phyloP scores from a whole-genome alignment of 2,113 vertebrate genomes.

The Pelodiscus sinensis region DNA sequence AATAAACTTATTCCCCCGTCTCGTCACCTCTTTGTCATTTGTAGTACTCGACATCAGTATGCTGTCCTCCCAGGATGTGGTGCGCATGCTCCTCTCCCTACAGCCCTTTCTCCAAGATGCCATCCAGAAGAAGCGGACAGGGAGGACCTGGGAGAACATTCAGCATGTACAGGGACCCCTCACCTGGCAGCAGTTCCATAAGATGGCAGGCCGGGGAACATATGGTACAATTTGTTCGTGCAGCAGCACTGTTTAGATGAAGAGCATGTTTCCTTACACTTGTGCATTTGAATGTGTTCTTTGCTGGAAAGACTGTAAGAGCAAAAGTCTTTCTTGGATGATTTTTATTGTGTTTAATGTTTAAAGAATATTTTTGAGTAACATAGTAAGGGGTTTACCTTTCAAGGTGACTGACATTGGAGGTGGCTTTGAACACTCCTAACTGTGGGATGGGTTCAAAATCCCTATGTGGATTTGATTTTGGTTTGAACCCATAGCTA shows the following conservation, averaged over 20 bases:
- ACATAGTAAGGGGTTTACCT: rapidly evolving
- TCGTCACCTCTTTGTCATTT: conserved; percentile 15
- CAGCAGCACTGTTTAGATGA: too few relatives aligned
- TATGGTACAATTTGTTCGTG: conserved; percentile 80
- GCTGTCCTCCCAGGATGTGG: conserved; percentile 96
- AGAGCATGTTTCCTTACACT: background rate
- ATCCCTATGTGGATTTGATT: rapidly evolving
- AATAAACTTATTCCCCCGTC: background rate
- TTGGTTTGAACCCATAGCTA: background rate
- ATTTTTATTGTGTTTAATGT: background rate
- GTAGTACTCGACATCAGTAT: conserved; percentile 93
- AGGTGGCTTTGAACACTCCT: background rate
- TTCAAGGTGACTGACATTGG: background rate
- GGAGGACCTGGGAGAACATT: conserved; percentile 98
- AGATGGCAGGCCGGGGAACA: conserved; percentile 97
- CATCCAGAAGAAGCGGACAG: conserved; percentile 97
- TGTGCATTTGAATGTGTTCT: background rate
- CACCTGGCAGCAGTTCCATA: conserved; percentile 99
- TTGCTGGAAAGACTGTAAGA: rapidly evolving
- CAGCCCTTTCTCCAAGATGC: conserved; percentile 98
- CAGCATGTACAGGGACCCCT: conserved; percentile 98
- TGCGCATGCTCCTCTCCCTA: conserved; percentile 95
- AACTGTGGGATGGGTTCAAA: background rate
- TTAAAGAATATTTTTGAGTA: background rate
- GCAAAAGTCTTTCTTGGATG: background rate